Base-by-base conservation (phyloP, 1,140 invertebrate genomes). In the Uloborus diversus region DNA sequence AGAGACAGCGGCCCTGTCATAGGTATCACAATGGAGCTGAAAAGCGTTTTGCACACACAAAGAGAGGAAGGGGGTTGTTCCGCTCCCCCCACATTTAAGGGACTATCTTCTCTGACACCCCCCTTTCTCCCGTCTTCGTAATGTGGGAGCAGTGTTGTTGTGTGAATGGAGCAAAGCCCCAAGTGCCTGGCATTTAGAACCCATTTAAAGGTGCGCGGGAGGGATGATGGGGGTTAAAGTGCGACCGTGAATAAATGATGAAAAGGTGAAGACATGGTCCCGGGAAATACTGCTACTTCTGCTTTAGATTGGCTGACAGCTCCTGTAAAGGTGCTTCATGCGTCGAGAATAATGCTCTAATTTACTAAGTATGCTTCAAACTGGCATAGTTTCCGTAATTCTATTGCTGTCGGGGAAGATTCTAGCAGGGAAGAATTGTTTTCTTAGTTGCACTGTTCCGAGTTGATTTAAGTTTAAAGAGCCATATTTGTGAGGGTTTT, bases 161-260 rank as follows among this genome's bases (percentile, higher is more conserved):
- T 56, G 56, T 71, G 23, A 32, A 73, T 42, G 49, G 32, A 32
- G 28, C 11, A 30, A 59, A 59, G 9, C 3, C 9, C 25, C 28
- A 13, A 30, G 56, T 59, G 53, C 23, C 32, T 33, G 25, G 32
- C 53, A 23, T 69, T 69, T 69, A 73, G 70, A 73, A 73, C 62
- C 70, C 70, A 49, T 73, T 73, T 62, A 73, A 62, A 51, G 35
- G 53, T 20, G 32, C 9, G 59, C 33, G 59, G 30, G 11, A 20
- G 32, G 20, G 14, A 14, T 7, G 28, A 37, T 35, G 57, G 37
- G 1, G 69, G n/a, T 32, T 56, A 69, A 69, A 71, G 56, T 37
- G 57, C 28, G 62, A 56, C 30, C 53, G 32, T 73, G 56, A 73
- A 73, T 73, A 73, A 73, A 73, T 73, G 35, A 73, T 73, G 70